Evolutionary conservation across 1,140 invertebrate genomes (phyloP), one percentile per base, ranked within the genome.

Genomic region (Eurosta solidaginis): DNA sequence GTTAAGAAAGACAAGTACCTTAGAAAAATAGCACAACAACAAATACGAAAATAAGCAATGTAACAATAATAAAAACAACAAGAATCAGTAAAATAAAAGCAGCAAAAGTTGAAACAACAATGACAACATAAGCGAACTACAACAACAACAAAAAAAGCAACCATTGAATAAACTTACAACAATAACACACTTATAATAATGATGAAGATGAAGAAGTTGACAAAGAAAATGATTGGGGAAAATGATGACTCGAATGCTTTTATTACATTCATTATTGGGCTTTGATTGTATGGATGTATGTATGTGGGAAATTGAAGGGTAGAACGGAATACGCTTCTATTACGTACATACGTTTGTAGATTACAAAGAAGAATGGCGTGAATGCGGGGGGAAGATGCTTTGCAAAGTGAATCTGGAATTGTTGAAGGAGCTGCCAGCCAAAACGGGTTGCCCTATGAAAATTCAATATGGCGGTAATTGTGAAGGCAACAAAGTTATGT

Each of bases 1-100:
- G 84, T 85, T 86, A 86, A 86, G 84, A 86, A 86, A 84, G 84
- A 86, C 84, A 86, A 85, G 83, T 84, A 83, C 84, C 82, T 81
- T 81, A 83, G 82, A 81, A 27, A 52, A 68, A 42, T 36, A 74
- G 33, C 44, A 44, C 42, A 44, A 36, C 59, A 68, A 68, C 75
- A 78, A 79, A 78, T 75, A 73, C 22, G 44, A 63, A 45, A 77
- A 45, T 78, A 81, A 78, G 78, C 77, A 74, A 73, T 49, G 75
- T 79, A 81, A 74, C 77, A 79, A 63, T 3, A 63, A 29, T 40
- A 3, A 68, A 14, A 68, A 68, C 33, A 68, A 68, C n/a, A 68
- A 68, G 4, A 5, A 17, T 5, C n/a, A 52, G 10, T 6, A 52
- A n/a, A n/a, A 52, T 22, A 7, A 4, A 52, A 52, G 49, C 17